These are phyloP conservation scores for Neodontobutis hainanensis DNA, from an alignment of 2,113 vertebrate species.

Conservation along the genomic window DNA sequence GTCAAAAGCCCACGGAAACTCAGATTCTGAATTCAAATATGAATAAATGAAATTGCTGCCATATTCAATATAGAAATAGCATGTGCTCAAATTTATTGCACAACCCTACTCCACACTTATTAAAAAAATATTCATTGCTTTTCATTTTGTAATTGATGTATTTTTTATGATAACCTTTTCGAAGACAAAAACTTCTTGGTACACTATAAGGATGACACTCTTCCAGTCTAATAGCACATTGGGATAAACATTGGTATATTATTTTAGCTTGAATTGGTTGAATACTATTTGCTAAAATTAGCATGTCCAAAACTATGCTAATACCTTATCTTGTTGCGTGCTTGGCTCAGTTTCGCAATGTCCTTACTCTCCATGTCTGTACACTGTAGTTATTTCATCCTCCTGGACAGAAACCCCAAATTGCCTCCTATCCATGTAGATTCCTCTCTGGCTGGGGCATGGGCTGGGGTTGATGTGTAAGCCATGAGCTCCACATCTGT, in stretches of 20 bases:
- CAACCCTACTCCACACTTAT: too few relatives aligned
- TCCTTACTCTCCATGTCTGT: not conserved
- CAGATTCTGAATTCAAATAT: too few relatives aligned
- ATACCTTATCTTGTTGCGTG: not conserved
- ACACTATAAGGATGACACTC: not conserved
- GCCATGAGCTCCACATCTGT: conserved; percentile 78
- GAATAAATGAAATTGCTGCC: too few relatives aligned
- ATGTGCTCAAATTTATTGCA: too few relatives aligned
- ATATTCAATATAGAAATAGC: too few relatives aligned
- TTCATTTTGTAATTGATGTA: not conserved
- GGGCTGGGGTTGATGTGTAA: conserved; percentile 33
- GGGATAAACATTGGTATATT: not conserved
- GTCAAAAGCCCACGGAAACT: too few relatives aligned
- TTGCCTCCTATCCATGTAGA: conserved; percentile 3
- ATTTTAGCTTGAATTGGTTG: too few relatives aligned
- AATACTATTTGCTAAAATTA: not conserved
- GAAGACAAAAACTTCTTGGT: not conserved
- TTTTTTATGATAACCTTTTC: not conserved
- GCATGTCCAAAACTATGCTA: not conserved
- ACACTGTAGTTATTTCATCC: conserved; percentile 4
- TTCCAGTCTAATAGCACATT: conserved; percentile 1
- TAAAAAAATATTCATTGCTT: not conserved
- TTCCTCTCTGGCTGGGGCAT: conserved; percentile 27
- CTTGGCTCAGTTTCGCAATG: not conserved
- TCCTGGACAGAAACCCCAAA: not conserved